These are phyloP conservation scores for Hyperoplus lanceolatus DNA, from an alignment of 2,797 vertebrate genomes.

Conservation along the genomic window DNA sequence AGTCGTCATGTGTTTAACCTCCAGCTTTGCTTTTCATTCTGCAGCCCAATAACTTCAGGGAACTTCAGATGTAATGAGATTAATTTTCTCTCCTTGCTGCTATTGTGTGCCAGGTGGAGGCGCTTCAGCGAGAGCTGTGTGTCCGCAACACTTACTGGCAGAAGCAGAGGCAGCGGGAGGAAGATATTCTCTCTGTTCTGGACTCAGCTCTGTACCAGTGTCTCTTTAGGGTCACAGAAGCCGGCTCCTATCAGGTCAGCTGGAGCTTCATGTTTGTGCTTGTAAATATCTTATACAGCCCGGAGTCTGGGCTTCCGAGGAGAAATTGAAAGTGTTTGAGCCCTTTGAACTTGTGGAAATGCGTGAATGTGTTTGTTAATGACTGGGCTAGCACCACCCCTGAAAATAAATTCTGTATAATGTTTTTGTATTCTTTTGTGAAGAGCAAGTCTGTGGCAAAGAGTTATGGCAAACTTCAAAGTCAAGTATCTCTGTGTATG, in stretches of 20 bases:
- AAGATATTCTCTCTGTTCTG: constrained; percentile 82
- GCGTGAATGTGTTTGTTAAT: neutral
- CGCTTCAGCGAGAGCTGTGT: constrained; percentile 86
- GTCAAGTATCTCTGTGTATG: neutral
- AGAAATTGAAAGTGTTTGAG: constrained; percentile 13
- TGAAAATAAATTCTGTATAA: constrained; percentile 18
- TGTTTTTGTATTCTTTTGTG: constrained; percentile 10
- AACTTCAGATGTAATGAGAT: neutral
- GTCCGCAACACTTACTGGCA: constrained; percentile 83
- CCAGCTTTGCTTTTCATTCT: constrained; percentile 11
- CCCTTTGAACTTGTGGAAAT: constrained; percentile 39
- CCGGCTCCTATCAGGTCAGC: constrained; percentile 67
- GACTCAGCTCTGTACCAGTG: constrained; percentile 72
- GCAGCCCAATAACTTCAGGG: neutral
- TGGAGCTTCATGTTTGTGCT: constrained; percentile 7
- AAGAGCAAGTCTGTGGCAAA: neutral
- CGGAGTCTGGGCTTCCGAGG: neutral
- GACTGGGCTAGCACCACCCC: neutral
- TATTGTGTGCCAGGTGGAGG: constrained; percentile 79
- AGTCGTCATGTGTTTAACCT: neutral
- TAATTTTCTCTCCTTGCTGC: constrained; percentile 10
- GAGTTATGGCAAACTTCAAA: neutral
- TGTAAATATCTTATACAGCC: constrained; percentile 16
- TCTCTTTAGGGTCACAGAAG: constrained; percentile 60
- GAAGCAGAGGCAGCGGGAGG: constrained; percentile 86